Evolutionary conservation across 2,797 vertebrate genomes (phyloP), one percentile per base, ranked within the genome.

Genomic region (Melanotaenia nigrans): DNA sequence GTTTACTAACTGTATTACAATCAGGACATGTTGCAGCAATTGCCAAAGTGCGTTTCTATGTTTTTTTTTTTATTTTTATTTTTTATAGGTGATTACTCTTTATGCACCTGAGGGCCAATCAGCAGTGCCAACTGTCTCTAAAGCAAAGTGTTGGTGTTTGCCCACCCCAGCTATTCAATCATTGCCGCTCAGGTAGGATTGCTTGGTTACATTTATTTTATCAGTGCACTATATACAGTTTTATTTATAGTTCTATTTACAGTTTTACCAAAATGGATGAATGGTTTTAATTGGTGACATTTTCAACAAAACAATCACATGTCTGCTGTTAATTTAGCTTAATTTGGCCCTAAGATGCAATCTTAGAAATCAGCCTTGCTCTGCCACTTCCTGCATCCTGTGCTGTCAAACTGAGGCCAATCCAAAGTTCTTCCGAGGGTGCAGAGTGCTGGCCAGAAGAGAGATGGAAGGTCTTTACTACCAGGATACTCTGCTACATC

Each of bases 391-490:
- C 0, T 84, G 67, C 81, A 65, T 74, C 71, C 65, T 59, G 10
- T 67, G 61, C 1, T 71, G 59, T 40, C 74, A 71, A 56, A 64
- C 55, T 0, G 28, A 61, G 33, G 56, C 57, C 35, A 55, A 73
- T 51, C 65, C 66, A 6, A 68, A 86, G 42, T 87, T 93, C 38
- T 79, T 76, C 20, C 67, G 79, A 60, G 93, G 91, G 0, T 69
- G 90, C 35, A 78, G 92, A 68, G 95, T 97, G 51, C 83, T 97
- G 83, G 96, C 94, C 33, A 94, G 95, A 88, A 92, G 85, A 70
- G 92, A 94, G 47, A 53, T 18, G 12, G 95, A 96, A 54, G 95
- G 95, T 1, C 92, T 96, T 78, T 97, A 96, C 85, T 95, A 97
- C 73, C 49, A 0, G 42, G 96, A 93, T 18, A 95, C 89, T 57